Evolutionary conservation across 2,797 vertebrate species (phyloP).

Genomic region (Pantherophis vulpinus): DNA sequence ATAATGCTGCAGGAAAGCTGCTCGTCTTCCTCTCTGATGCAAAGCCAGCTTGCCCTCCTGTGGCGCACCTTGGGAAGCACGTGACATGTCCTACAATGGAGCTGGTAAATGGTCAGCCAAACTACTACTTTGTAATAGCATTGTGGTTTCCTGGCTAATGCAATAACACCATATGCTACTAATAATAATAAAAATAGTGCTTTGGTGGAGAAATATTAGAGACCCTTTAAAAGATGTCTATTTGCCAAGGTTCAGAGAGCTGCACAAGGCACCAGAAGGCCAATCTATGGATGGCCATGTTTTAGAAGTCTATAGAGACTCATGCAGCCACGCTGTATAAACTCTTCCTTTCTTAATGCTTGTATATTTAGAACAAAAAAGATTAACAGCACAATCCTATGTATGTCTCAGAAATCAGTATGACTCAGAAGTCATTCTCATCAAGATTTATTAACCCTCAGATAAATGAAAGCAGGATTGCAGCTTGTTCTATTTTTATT

Average conservation of each 20-base stretch:
- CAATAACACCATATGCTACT: neutral
- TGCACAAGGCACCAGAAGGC: neutral
- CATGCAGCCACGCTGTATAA: neutral
- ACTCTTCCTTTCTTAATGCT: neutral
- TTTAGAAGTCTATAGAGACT: neutral
- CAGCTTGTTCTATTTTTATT: slow-evolving; percentile 9
- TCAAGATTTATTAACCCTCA: neutral
- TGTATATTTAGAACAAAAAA: neutral
- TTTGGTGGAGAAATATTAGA: neutral
- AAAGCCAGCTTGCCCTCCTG: neutral
- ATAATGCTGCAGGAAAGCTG: neutral
- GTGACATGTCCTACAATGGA: neutral
- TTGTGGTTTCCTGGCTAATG: neutral
- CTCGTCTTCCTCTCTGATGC: neutral
- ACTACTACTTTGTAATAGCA: neutral
- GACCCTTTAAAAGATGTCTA: neutral
- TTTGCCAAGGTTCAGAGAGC: neutral
- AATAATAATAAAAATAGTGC: neutral
- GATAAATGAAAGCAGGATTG: neutral
- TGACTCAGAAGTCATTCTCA: neutral
- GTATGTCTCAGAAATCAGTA: neutral
- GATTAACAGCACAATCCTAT: neutral
- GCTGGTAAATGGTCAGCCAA: neutral
- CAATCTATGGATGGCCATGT: neutral
- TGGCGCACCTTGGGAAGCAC: neutral